Evolutionary conservation across 2,797 vertebrate species (phyloP).

Genomic region (Coregonus ussuriensis): DNA sequence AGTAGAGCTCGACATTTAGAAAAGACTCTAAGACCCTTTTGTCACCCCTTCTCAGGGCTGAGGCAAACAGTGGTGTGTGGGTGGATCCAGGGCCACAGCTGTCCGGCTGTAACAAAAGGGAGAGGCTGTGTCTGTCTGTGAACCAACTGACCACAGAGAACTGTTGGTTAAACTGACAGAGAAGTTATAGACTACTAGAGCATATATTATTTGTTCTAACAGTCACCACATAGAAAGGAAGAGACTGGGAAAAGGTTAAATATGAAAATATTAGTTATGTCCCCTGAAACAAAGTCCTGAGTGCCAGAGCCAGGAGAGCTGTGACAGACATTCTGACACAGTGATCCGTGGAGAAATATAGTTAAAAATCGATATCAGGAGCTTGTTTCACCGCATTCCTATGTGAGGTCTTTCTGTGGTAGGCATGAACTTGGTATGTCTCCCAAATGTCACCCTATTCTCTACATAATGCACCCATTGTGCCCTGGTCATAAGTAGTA

Average conservation of each 20-base stretch:
- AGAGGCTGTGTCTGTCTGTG: not conserved
- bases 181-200: too few relatives aligned
- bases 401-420: not conserved
- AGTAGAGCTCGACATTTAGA: conserved; percentile 52
- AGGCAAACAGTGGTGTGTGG: conserved; percentile 21
- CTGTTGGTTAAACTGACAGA: too few relatives aligned
- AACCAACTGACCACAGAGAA: not conserved
- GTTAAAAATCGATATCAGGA: conserved; percentile 7
- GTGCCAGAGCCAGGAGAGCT: too few relatives aligned
- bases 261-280: not conserved
- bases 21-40: conserved; percentile 47
- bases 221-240: not conserved
- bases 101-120: conserved; percentile 14
- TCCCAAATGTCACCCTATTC: not conserved
- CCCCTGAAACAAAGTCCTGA: not conserved
- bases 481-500: too few relatives aligned
- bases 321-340: not conserved
- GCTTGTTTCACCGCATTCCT: not conserved
- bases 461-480: too few relatives aligned
- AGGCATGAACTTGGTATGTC: not conserved
- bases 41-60: conserved; percentile 40
- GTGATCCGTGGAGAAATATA: not conserved
- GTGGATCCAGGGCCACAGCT: conserved; percentile 24
- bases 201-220: not conserved
- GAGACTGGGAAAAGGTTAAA: not conserved